phyloP scores from a whole-genome alignment of 2,888 invertebrate genomes.

The Nomada ferruginata region DNA sequence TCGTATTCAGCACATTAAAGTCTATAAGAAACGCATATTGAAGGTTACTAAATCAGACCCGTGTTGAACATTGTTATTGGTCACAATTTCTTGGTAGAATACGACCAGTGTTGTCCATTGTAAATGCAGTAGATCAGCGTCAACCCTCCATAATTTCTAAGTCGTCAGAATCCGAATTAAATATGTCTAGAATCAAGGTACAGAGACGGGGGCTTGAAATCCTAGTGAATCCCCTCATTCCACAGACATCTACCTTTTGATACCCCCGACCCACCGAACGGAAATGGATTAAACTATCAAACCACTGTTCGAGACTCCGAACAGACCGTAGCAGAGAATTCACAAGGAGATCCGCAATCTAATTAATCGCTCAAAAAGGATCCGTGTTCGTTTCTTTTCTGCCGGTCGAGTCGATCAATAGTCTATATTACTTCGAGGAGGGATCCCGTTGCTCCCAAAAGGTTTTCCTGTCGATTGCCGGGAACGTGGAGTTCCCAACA shows the following conservation, averaged over 20 bases:
- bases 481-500: slow-evolving; percentile 16
- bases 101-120: no score
- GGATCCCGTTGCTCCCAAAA: slow-evolving; percentile 27
- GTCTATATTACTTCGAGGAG: slow-evolving; percentile 21
- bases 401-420: slow-evolving; percentile 8
- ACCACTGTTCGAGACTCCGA: background rate
- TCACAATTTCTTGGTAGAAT: no score
- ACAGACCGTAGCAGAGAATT: background rate
- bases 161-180: background rate
- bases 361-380: slow-evolving; percentile 49
- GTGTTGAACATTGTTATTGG: no score
- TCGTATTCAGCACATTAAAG: no score
- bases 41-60: no score
- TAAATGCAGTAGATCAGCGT: no score
- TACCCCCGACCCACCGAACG: background rate
- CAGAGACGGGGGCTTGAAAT: background rate
- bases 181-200: background rate
- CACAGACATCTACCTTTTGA: background rate
- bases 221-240: background rate
- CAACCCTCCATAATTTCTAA: no score
- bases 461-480: slow-evolving; percentile 34
- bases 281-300: slow-evolving; percentile 1
- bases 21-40: no score
- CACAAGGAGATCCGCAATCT: background rate
- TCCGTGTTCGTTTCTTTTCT: slow-evolving; percentile 16